Evolutionary conservation across 2,113 vertebrate species (phyloP), one percentile per base, ranked within the genome.

Genomic region (Microtus ochrogaster): DNA sequence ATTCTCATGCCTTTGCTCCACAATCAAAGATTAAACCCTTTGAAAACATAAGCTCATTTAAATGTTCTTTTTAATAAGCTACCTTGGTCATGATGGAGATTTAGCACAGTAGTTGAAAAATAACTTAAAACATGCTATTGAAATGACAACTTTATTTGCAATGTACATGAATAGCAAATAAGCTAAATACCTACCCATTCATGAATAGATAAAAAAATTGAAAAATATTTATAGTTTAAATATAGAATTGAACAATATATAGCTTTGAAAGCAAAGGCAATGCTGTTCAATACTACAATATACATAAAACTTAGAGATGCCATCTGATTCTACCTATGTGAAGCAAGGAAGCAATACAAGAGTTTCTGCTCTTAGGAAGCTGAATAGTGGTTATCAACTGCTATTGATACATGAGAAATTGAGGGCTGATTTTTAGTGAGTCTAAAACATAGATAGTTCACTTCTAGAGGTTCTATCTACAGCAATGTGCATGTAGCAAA

Each of bases 321-420:
- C 12, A 49, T 4, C 36, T 24, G 19, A 89, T 79, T 39, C 33
- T 28, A n/a, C 7, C 10, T 65, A 33, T 24, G 30, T 22, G 21
- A 47, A 2, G 5, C 36, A 41, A 12, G 41, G 76, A 66, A 90
- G 10, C 12, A 22, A 44, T 16, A 44, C 1, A 55, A n/a, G 52
- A 84, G 36, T 58, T 66, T 66, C 13, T 90, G 19, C 44, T 52
- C 11, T n/a, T 36, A 76, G 49, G 44, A 85, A 85, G 39, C 36
- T n/a, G 22, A 89, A 58, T 66, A 83, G 58, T 84, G 33, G 44
- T 73, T 49, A 7, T 19, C 11, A 73, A 11, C 26, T 22, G 1
- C 24, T 24, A 10, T 0, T 36, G 24, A 16, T 19, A 73, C 30
- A 1, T 14, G 4, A 4, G 2, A 26, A 11, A 26, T 68, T 26